Base-by-base conservation (phyloP, 2,113 vertebrate species). In the Sigmodon hispidus region DNA sequence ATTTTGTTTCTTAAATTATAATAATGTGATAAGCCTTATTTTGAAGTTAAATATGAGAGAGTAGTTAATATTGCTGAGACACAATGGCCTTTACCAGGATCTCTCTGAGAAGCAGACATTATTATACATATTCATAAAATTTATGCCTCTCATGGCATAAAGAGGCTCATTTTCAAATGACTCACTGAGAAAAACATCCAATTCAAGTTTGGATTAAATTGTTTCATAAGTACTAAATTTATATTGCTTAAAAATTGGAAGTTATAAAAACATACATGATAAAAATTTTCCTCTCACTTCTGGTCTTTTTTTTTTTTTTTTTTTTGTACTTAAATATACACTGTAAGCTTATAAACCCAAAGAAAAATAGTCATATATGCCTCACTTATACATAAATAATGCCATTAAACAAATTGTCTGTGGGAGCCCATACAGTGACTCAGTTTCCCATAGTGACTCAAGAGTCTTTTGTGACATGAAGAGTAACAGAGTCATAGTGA, bases 1-100 rank as follows among this genome's bases (percentile, higher is more conserved):
- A n/a, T 85, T 90, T 52, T 89, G 76, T 50, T 59, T 96, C 19
- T 70, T 93, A 57, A 91, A 65, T 91, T 81, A 91, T 12, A 70
- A 7, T 86, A 88, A 61, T 61, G 24, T 85, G 59, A 45, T 93
- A 50, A 76, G 81, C 5, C 85, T 91, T 59, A 87, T 89, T 2
- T 95, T 96, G 19, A 57, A 45, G 36, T 96, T 94, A 87, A 95
- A 26, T 29, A 24, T 15, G 12, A 95, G 87, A 61, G 11, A 0
- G 1, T 22, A 93, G 61, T 85, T 45, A 73, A 45, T 89, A 67
- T 50, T 89, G 85, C 19, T 84, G 10, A 92, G 92, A 79, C 87
- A 65, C 6, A 57, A 87, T 79, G 55, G 45, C 52, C 34, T 93
- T 69, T 76, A 36, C 11, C 9, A 22, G 13, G 34, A 48, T 67